Evolutionary conservation across 1,140 invertebrate species (phyloP).

Genomic region (Heliconius eleuchia): DNA sequence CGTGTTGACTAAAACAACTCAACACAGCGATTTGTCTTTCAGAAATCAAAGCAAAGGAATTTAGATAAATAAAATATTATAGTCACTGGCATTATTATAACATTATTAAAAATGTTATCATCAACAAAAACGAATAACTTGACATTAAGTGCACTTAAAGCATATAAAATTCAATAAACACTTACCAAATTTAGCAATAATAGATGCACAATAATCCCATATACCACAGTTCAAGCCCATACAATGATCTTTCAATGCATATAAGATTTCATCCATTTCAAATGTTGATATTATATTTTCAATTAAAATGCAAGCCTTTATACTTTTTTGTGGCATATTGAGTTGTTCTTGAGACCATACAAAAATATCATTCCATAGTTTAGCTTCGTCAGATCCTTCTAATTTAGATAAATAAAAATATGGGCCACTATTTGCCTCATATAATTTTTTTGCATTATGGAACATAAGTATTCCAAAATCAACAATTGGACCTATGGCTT

Average conservation of each 20-base stretch:
- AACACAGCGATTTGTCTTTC: too few species aligned
- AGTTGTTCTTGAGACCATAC: conserved; percentile 84
- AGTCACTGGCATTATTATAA: too few species aligned
- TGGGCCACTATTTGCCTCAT: conserved; percentile 83
- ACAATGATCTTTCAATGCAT: conserved; percentile 85
- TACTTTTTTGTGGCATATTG: conserved; percentile 82
- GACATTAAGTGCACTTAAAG: background rate
- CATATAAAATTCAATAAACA: conserved; percentile 15
- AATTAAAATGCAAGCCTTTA: conserved; percentile 88
- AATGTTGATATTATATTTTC: conserved; percentile 87
- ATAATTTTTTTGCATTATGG: conserved; percentile 83
- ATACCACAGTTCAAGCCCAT: conserved; percentile 89
- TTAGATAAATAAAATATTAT: too few species aligned
- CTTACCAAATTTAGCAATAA: conserved; percentile 86
- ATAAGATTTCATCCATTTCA: conserved; percentile 88
- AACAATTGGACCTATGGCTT: conserved; percentile 85
- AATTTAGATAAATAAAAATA: conserved; percentile 87
- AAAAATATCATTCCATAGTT: conserved; percentile 88
- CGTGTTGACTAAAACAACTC: too few species aligned
- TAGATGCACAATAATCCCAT: conserved; percentile 89
- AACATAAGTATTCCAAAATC: conserved; percentile 87
- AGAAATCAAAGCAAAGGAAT: too few species aligned
- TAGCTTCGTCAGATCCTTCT: conserved; percentile 84
- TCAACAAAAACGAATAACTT: background rate
- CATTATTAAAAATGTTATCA: too few species aligned